Evolutionary conservation across 2,113 vertebrate genomes (phyloP), one percentile per base, ranked within the genome.

Genomic region (Smithornis capensis): DNA sequence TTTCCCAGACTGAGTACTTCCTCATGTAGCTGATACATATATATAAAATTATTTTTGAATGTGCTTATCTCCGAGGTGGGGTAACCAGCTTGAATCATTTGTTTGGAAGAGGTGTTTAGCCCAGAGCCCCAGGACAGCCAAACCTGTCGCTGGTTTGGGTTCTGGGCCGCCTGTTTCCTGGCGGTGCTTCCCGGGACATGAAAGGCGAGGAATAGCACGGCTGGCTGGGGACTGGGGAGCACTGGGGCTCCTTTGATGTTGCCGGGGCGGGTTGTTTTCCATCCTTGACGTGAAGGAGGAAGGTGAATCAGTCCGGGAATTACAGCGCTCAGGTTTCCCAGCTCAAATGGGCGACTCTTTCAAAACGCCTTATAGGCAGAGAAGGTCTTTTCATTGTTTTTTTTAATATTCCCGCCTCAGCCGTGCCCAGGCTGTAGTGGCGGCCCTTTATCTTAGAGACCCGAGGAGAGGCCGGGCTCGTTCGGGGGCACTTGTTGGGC

Each of bases 91-190:
- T 91, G 49, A 73, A 44, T 67, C 59, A 60, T 33, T 68, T 47
- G 19, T 76, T 77, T 52, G 29, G 77, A 44, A 68, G 80, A 60
- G 28, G 19, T 14, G 23, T n/a, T 81, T 52, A 86, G 42, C 27
- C 17, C 37, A 12, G 64, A 76, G 63, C 24, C 24, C 31, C 0
- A 4, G 37, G 19, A 14, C 27, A 18, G 56, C 14, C 18, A 16
- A 23, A 28, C 24, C 22, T 33, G 40, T 56, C 0, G 10, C 31
- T 63, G 50, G 3, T 62, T 74, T 40, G 52, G 52, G 60, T 13
- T 77, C 19, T 0, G 14, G 7, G 0, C 45, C 38, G 6, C 25
- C 60, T 42, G n/a, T 1, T 17, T 9, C 23, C 38, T 5, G 3
- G 4, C 2, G 18, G 57, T 12, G 3, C 44, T 47, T 59, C 13